A percentile compares a stretch with the other conserved stretches of the same genome.
These are phyloP conservation scores for Lepidurus apus DNA, from an alignment of 1,140 invertebrate genomes.

Conservation along the genomic window DNA sequence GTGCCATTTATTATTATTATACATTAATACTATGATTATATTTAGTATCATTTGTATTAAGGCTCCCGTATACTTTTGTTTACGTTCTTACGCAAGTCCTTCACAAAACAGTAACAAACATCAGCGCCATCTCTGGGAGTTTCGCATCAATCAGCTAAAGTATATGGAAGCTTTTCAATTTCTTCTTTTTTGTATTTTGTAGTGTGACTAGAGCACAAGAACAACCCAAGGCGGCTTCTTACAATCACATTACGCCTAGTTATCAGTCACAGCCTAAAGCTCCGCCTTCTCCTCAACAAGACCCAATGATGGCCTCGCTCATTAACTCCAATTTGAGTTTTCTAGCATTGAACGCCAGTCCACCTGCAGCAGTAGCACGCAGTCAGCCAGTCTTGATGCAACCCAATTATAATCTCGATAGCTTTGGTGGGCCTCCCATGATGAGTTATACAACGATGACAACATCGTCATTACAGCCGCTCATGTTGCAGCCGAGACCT, in stretches of 20 bases:
- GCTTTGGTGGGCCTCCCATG: neutral
- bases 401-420: neutral
- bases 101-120: no score
- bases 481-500: neutral
- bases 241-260: neutral
- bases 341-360: neutral
- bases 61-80: no score
- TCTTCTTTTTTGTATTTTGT: no score
- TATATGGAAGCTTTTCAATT: no score
- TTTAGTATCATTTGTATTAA: no score
- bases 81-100: no score
- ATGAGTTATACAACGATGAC: neutral
- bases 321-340: neutral
- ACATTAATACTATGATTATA: no score
- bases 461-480: neutral
- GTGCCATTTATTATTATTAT: no score
- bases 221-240: neutral
- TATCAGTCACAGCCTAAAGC: neutral
- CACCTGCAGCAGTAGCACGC: neutral
- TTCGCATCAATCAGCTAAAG: no score
- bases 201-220: neutral
- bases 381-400: slow-evolving; percentile 4
- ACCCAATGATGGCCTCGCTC: neutral
- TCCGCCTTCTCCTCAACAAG: neutral
- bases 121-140: no score